Base-by-base conservation (phyloP, 1,140 invertebrate genomes). In the Pogonomyrmex californicus region DNA sequence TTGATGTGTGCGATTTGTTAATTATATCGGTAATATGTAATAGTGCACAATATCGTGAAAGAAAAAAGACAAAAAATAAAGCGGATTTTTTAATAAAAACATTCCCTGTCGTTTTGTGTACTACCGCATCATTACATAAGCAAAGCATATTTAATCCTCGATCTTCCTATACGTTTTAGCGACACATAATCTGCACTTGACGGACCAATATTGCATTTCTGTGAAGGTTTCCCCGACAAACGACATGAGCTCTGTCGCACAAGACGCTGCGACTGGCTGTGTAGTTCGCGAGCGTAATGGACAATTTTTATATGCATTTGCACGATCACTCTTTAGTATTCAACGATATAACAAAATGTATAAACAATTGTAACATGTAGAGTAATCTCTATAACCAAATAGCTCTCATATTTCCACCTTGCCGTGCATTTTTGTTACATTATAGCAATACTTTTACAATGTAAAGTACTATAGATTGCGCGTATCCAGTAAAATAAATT, bases 51-150 rank as follows among this genome's bases (percentile, higher is more conserved):
- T 44, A 90, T 85, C 91, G 73, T 91, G 58, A 75, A 89, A 91
- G 23, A 23, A 90, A 68, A 87, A 88, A 92, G 56, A 89, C 86
- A 88, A 85, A 86, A 88, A 92, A 92, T 92, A 92, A 92, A 92
- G 88, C 81, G 41, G 66, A 89, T 89, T 91, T 91, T 91, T 90
- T 91, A 89, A 91, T 87, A 90, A 91, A 83, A 87, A 86, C 41
- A 36, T 30, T 65, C 14, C 30, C 7, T 82, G 71, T 89, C 14
- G 23, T 86, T 85, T 70, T 77, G 68, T 30, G 51, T 54, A 51
- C 36, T 85, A 79, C 60, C 14, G 33, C 62, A 75, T 30, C 66
- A 56, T 54, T 44, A 38, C 12, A 49, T 70, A 71, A 73, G 44
- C n/a, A n/a, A 17, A 56, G 38, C 12, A 4, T n/a, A 73, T 47